Conservation (phyloP, 2,888 invertebrate species). For the Limnephilus marmoratus region DNA sequence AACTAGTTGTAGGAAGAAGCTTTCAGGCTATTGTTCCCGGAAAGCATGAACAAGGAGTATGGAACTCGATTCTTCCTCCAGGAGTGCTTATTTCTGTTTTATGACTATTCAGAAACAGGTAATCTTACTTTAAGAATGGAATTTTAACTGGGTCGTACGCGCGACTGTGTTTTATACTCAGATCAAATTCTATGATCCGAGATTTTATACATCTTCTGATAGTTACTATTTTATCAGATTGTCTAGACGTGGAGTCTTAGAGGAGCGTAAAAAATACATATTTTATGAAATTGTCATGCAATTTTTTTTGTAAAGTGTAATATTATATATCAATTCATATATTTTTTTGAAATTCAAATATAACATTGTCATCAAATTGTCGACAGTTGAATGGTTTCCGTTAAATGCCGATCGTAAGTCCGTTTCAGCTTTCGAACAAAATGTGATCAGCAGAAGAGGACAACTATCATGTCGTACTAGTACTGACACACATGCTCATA, state of each 20-base stretch:
- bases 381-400: too few relatives aligned
- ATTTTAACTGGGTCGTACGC: neutral
- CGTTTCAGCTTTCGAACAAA: too few relatives aligned
- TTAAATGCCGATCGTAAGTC: too few relatives aligned
- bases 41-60: neutral
- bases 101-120: neutral
- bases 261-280: neutral
- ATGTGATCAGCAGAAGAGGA: too few relatives aligned
- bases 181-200: too few relatives aligned
- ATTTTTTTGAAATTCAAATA: too few relatives aligned
- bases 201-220: neutral
- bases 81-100: slow-evolving; percentile 2
- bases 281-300: too few relatives aligned
- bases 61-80: neutral
- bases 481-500: too few relatives aligned
- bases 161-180: neutral
- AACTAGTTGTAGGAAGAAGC: neutral
- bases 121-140: neutral
- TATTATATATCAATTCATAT: too few relatives aligned
- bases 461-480: too few relatives aligned
- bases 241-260: neutral
- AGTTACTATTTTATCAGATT: neutral
- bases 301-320: too few relatives aligned
- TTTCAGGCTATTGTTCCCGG: neutral
- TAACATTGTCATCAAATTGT: too few relatives aligned